Evolutionary conservation across 2,888 invertebrate species (phyloP), one percentile per base, ranked within the genome.

Genomic region (Artemia sinica): DNA sequence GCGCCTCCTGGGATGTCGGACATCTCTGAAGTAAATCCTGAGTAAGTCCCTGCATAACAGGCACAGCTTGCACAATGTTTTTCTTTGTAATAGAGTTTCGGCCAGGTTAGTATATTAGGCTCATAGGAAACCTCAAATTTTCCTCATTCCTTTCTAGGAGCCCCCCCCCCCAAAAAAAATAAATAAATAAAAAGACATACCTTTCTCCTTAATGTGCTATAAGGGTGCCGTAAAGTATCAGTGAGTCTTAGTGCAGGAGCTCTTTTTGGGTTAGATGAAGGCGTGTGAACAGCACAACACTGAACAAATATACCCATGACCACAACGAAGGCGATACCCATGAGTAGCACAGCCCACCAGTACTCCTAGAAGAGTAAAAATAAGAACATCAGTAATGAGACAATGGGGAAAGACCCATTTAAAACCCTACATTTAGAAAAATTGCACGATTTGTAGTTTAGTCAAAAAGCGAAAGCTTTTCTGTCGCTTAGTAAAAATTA

Each of bases 231-330:
- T 49, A 93, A 80, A 8, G 94, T 93, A 77, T 96, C 94, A 72
- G 91, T 90, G 73, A 98, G 84, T 73, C 94, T 86, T 73, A 94
- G 85, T 11, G 96, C 95, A 0, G 96, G 93, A 69, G 93, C 88
- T 75, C 94, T 90, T 79, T 95, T 95, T 8, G 98, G 98, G 83
- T 99, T 98, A 72, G 92, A 94, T 70, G 94, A 94, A 49, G 98
- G 98, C 69, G 98, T 99, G 80, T 99, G 97, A 68, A 99, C 98
- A 50, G 98, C 98, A 79, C 97, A 99, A 79, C 97, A 95, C 79
- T 98, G 97, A 76, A 98, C 96, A 79, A 99, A 98, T 70, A 93
- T 82, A 69, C 93, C 96, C 96, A 98, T 96, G 76, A 94, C 86
- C 74, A 96, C 87, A 69, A 97, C 85, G 76, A 97, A 88, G 70